Percentiles rank a stretch among this genome's conserved stretches.
Conservation (phyloP, 2,888 invertebrate genomes). For the Drosophila cognata region DNA sequence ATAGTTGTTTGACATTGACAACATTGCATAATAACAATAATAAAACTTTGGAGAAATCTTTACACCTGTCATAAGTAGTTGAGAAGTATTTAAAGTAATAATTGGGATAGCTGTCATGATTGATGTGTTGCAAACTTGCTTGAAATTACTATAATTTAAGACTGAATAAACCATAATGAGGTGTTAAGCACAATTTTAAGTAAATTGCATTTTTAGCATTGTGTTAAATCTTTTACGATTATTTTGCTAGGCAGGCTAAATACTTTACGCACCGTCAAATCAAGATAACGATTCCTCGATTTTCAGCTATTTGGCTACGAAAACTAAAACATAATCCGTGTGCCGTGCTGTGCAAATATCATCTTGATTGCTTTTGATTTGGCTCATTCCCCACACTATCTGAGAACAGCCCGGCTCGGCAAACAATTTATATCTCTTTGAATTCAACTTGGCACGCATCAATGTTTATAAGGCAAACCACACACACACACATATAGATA, state of each 20-base stretch:
- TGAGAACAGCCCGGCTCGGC: constrained; percentile 9
- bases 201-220: background rate
- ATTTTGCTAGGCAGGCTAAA: constrained; percentile 8
- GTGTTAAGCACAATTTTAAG: background rate
- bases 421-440: constrained; percentile 60
- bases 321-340: constrained; percentile 53
- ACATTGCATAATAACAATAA: too few relatives aligned
- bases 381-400: constrained; percentile 38
- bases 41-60: background rate
- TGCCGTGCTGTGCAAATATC: constrained; percentile 61
- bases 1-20: too few relatives aligned
- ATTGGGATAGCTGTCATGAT: background rate
- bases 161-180: background rate
- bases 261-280: constrained; percentile 45
- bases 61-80: background rate
- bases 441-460: constrained; percentile 72
- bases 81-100: background rate
- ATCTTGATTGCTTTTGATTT: constrained; percentile 73
- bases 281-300: constrained; percentile 20
- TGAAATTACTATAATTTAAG: background rate
- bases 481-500: constrained; percentile 19
- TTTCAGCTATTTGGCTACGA: constrained; percentile 10
- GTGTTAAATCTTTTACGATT: constrained; percentile 2
- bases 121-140: background rate
- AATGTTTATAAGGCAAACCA: constrained; percentile 57